phyloP scores from a whole-genome alignment of 2,888 invertebrate genomes.

The Dexiosoma caninum region DNA sequence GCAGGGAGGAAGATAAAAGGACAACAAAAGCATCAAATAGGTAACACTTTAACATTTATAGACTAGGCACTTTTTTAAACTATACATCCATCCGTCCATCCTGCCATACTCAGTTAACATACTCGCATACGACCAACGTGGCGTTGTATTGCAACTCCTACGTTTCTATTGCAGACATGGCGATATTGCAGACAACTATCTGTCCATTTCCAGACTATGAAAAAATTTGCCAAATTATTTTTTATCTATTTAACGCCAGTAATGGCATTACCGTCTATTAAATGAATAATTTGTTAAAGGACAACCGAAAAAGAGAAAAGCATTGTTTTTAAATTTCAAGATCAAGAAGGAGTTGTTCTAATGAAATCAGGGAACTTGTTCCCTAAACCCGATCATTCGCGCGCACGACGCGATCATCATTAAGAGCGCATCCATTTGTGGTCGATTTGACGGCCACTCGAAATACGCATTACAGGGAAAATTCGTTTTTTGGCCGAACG shows the following conservation, averaged over 20 bases:
- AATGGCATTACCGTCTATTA: not conserved
- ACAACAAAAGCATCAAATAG: not conserved
- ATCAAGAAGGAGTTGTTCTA: too few relatives aligned
- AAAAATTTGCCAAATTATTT: slow-evolving; percentile 31
- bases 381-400: too few relatives aligned
- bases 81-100: slow-evolving; percentile 5
- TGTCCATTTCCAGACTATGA: slow-evolving; percentile 33
- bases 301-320: too few relatives aligned
- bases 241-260: not conserved
- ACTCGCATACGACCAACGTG: not conserved
- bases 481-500: too few relatives aligned
- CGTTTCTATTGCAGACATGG: not conserved
- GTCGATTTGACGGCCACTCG: too few relatives aligned
- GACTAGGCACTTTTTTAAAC: not conserved
- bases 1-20: not conserved
- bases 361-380: too few relatives aligned
- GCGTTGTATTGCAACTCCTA: not conserved
- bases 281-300: too few relatives aligned
- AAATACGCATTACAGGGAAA: too few relatives aligned
- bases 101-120: not conserved
- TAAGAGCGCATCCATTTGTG: too few relatives aligned
- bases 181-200: not conserved
- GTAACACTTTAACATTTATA: not conserved
- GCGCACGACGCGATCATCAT: too few relatives aligned
- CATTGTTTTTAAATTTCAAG: too few relatives aligned